Evolutionary conservation across 2,888 invertebrate genomes (phyloP).

Genomic region (Melinaea menophilus): DNA sequence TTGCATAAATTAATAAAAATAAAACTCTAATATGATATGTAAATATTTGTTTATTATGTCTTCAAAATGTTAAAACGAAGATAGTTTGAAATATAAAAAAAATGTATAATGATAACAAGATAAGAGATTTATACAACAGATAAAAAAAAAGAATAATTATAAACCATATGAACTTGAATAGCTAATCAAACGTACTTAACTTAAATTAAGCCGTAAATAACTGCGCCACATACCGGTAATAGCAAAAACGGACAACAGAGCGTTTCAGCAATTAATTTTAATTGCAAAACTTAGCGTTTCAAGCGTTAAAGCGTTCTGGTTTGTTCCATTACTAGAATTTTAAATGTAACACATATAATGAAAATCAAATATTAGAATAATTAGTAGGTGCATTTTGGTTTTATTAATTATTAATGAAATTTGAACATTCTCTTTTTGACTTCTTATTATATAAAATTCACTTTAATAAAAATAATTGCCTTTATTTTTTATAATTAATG

Average conservation of each 20-base stretch:
- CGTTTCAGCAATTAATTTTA: conserved; percentile 56
- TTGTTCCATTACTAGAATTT: conserved; percentile 17
- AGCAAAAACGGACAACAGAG: conserved; percentile 47
- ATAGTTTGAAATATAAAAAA: no score
- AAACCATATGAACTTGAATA: neutral
- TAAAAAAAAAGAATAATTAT: neutral
- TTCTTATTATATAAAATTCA: no score
- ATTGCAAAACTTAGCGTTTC: conserved; percentile 52
- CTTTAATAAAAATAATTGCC: no score
- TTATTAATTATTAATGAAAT: no score
- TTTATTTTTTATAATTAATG: no score
- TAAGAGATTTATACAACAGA: neutral
- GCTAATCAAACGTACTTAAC: neutral
- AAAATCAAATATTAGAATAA: neutral
- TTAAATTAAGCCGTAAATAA: conserved; percentile 1
- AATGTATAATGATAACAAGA: no score
- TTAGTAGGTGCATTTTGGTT: no score
- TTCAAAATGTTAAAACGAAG: no score
- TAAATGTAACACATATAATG: neutral
- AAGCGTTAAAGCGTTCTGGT: conserved; percentile 30
- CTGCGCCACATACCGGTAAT: conserved; percentile 19
- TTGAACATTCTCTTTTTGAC: no score
- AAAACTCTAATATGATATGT: no score
- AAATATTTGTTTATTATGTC: no score
- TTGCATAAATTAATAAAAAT: neutral